Percentiles rank a stretch among this genome's conserved stretches.
These are phyloP conservation scores for Centropus bengalensis DNA, from an alignment of 2,113 vertebrate species.

Conservation along the genomic window DNA sequence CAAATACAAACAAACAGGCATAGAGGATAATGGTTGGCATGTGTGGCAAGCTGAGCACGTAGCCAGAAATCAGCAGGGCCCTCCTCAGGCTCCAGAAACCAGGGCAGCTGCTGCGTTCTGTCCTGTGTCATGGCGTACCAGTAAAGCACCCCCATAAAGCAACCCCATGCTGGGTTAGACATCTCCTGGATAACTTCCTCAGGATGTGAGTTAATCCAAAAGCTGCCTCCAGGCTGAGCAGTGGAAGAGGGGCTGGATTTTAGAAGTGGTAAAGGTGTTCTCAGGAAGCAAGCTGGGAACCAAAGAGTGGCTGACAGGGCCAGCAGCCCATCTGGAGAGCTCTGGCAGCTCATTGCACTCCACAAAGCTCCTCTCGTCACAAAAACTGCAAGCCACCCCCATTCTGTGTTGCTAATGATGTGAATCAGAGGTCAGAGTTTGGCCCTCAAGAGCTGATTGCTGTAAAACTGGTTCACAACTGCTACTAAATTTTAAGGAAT, in stretches of 20 bases:
- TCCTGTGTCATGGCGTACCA: accelerated
- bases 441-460: not conserved
- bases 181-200: not conserved
- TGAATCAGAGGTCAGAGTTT: not conserved
- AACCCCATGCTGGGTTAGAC: not conserved
- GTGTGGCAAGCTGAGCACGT: accelerated
- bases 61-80: not conserved
- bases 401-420: not conserved
- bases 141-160: not conserved
- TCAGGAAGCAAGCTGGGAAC: not conserved
- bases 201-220: not conserved
- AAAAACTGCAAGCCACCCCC: not conserved
- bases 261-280: not conserved
- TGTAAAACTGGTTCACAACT: not conserved
- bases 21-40: not conserved
- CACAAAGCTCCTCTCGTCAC: not conserved
- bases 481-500: not conserved
- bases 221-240: not conserved
- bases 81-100: not conserved
- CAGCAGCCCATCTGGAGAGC: not conserved
- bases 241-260: not conserved
- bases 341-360: not conserved
- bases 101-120: accelerated
- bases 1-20: not conserved
- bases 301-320: not conserved